Base-by-base conservation (phyloP, 2,797 vertebrate genomes). In the Rhinella marina region DNA sequence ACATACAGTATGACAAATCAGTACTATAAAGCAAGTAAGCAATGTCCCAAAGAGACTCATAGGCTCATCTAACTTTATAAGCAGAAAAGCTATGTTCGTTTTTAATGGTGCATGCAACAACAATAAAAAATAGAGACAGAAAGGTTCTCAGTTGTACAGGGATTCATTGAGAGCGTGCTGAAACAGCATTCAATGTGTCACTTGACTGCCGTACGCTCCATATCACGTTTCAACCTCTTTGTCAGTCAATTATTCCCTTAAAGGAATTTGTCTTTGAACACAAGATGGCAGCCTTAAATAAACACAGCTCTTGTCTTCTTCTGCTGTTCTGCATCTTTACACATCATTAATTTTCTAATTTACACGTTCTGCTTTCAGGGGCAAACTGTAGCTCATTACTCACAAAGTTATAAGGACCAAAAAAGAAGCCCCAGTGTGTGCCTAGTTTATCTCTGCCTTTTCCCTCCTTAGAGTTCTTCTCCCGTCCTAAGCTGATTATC, bases 281-380 rank as follows among this genome's bases (percentile, higher is more conserved):
- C 94, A 95, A 96, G 95, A 96, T 95, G 95, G 95, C 95, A 96
- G 94, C 94, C 95, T 96, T 95, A 95, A 96, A 95, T 95, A 95
- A 95, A 96, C 94, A 93, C 94, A 94, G 93, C 92, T 94, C 93
- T 78, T n/a, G 90, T 41, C 41, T 41, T 41, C 41, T 41, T 41
- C 41, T 93, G 93, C 94, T 94, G 94, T 95, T 94, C 95, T 95
- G 94, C 93, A 95, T 95, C 94, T 94, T 79, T 95, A 95, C 95
- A 96, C 95, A 95, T 96, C 96, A 96, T 96, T 96, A 95, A 95
- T 95, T 96, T 94, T 93, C 94, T 96, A 96, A 96, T 96, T 96
- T 96, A 96, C 94, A 95, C 95, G 95, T 96, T 95, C 96, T 94
- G 94, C 95, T 95, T 96, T 92, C 92, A 94, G 94, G 95, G 95